Base-by-base conservation (phyloP, 2,888 invertebrate genomes). In the Diaperis boleti region DNA sequence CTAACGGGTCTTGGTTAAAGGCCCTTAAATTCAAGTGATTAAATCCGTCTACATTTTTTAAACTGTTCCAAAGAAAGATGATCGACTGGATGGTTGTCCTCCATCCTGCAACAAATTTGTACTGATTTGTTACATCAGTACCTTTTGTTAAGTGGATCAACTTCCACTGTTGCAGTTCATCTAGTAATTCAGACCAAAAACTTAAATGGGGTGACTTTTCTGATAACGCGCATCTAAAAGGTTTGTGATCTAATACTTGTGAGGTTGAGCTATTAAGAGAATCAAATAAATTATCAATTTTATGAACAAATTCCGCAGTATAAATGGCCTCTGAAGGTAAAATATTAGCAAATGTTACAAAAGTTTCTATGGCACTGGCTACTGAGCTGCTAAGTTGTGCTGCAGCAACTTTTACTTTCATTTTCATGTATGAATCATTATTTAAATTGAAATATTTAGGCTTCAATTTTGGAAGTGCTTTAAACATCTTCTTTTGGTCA, bases 401-500 rank as follows among this genome's bases (percentile, higher is more conserved):
- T 3, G 35, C 52, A 14, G 37, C 35, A 18, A 54, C 54, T 7
- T 11, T 11, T 8, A 49, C 31, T 13, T 39, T 37, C 54, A 54
- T 54, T 14, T 54, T 54, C 10, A 22, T 31, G 18, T 35, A 50
- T 3, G 18, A 35, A 26, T 54, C 18, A 13, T 17, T 22, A 11
- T n/a, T n/a, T n/a, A 37, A 52, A 22, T 39, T 35, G 13, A 39
- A 37, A 33, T 10, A 39, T 22, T 5, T 26, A 3, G 5, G 14
- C 8, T n/a, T 41, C 13, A 50, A 33, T 37, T 50, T 50, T 3
- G 14, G 22, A 8, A 54, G n/a, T 2, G 41, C 39, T 41, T 26
- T 22, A 54, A 54, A 37, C 6, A 26, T 14, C 22, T 54, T 54
- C 14, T 37, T 7, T 11, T 54, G 39, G 33, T 41, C 41, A n/a